A percentile compares a stretch with the other conserved stretches of the same genome.
phyloP scores from a whole-genome alignment of 1,140 invertebrate genomes.

The Lasioglossum baleicum region DNA sequence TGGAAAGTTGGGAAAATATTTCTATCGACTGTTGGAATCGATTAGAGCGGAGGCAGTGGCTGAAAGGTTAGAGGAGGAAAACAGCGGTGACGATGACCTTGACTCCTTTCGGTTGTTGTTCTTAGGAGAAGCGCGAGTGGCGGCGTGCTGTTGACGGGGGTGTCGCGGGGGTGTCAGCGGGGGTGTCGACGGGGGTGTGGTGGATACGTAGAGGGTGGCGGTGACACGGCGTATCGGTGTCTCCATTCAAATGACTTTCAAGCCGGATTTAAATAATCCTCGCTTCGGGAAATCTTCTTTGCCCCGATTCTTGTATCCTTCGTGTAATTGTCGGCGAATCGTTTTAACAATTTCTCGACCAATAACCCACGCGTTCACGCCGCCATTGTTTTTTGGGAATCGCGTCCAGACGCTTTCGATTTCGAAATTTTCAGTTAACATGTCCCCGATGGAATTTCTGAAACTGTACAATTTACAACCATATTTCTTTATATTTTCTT shows the following conservation, averaged over 20 bases:
- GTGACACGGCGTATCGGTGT: conserved; percentile 21
- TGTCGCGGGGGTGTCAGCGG: too few species aligned
- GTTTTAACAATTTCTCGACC: conserved; percentile 22
- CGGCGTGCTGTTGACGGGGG: too few species aligned
- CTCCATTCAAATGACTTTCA: conserved; percentile 32
- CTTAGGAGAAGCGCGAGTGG: conserved; percentile 43
- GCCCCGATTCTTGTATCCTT: background rate
- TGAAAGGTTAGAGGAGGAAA: too few species aligned
- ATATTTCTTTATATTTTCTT: too few species aligned
- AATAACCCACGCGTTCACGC: background rate
- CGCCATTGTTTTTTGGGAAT: too few species aligned
- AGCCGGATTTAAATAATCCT: conserved; percentile 42
- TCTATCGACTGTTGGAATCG: too few species aligned
- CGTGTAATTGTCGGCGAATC: conserved; percentile 17
- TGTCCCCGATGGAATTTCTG: too few species aligned
- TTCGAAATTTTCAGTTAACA: too few species aligned
- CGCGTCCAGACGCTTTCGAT: too few species aligned
- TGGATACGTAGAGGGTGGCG: conserved; percentile 27
- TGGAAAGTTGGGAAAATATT: too few species aligned
- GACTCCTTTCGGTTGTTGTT: conserved; percentile 62
- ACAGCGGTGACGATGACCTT: conserved; percentile 48
- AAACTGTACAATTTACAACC: too few species aligned
- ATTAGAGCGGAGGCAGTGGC: too few species aligned
- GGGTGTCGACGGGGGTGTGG: background rate
- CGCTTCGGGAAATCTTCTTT: conserved; percentile 37